Base-by-base conservation (phyloP, 2,113 vertebrate species). In the Sorex fumeus region DNA sequence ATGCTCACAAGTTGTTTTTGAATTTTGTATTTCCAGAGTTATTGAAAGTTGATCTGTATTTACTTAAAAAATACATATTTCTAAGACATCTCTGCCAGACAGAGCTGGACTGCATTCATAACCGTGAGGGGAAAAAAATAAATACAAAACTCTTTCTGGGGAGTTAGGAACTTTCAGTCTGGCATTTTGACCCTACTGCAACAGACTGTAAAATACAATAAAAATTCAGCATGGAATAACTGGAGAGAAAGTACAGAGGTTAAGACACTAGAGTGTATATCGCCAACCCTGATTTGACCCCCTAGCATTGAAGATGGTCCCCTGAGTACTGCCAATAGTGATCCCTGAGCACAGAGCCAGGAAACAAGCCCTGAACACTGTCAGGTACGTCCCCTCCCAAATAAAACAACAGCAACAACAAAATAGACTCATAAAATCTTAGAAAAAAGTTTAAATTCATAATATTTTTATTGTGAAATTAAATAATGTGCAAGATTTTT, bases 1-100 rank as follows among this genome's bases (percentile, higher is more conserved):
- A 50, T 71, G 45, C 45, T 78, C n/a, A 80, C 82, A 74, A 91
- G 92, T 93, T 93, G 66, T 62, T 94, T 91, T 60, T 91, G 85
- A 93, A 81, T 67, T 84, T 34, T 47, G 32, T 2, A 3, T 72
- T 57, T 19, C 16, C 6, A 80, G 60, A 93, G 43, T 86, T 93
- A 82, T 8, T 85, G 71, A 91, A 94, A 83, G 90, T 94, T 83
- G 80, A 88, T 82, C 18, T 27, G 9, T 66, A 12, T 16, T 43
- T 19, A 30, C 74, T 87, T 89, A 87, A 30, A 67, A 67, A 87
- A 82, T 89, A 57, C 45, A 11, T n/a, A 7, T 87, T 93, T 88
- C 50, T 78, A n/a, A 66, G n/a, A 30, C 21, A 30, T 30, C 71
- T 91, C 74, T 81, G n/a, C 1, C 32, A 72, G 32, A 32, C 11